These are phyloP conservation scores for Diarsia mendica DNA, from an alignment of 2,888 invertebrate genomes.

Conservation along the genomic window DNA sequence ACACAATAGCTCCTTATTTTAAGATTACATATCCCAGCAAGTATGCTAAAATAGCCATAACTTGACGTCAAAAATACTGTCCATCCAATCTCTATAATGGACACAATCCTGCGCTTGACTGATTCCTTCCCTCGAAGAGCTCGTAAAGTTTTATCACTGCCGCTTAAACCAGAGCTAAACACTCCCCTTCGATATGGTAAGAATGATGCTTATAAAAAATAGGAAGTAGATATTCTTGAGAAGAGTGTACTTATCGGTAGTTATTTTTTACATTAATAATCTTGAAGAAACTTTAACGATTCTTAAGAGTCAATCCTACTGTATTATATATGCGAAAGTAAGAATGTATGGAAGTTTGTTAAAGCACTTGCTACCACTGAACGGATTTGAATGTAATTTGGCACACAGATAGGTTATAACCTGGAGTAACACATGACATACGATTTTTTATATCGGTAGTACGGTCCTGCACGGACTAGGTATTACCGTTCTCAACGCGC, in stretches of 20 bases:
- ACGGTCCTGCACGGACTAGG: no score
- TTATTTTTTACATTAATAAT: neutral
- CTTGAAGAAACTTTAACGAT: neutral
- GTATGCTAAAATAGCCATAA: slow-evolving; percentile 27
- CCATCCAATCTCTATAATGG: slow-evolving; percentile 67
- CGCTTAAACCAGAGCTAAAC: slow-evolving; percentile 67
- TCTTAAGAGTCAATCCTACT: neutral
- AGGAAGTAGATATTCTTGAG: slow-evolving; percentile 4
- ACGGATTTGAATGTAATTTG: no score
- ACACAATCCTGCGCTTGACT: slow-evolving; percentile 70
- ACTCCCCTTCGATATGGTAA: slow-evolving; percentile 67
- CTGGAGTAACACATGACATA: no score
- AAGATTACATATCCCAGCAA: neutral
- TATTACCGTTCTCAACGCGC: no score
- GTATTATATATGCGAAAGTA: no score
- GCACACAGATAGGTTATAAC: no score
- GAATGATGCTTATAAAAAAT: slow-evolving; percentile 50
- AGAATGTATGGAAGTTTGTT: no score
- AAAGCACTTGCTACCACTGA: no score
- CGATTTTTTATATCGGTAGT: no score
- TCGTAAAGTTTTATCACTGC: slow-evolving; percentile 84
- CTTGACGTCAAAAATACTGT: slow-evolving; percentile 43
- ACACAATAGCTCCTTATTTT: neutral
- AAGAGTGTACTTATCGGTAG: neutral
- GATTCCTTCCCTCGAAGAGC: slow-evolving; percentile 73